Evolutionary conservation across 2,888 invertebrate species (phyloP).

Genomic region (Steromphala cineraria): DNA sequence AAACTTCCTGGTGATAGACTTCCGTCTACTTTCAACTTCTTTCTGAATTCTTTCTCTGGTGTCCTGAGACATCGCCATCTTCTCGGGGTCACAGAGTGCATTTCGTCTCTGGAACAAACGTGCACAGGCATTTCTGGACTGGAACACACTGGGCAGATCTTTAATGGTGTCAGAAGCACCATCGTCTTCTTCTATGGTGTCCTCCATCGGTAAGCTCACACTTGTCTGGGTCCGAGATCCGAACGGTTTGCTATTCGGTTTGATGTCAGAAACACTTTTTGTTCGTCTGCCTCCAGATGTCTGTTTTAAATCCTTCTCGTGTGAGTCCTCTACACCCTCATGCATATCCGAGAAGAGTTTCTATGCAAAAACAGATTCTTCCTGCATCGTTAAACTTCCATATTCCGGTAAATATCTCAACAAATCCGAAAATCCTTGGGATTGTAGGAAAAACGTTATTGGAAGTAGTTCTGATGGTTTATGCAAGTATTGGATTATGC

Average conservation of each 20-base stretch:
- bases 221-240: neutral
- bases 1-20: conserved; percentile 42
- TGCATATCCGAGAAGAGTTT: too few species aligned
- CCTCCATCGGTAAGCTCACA: neutral
- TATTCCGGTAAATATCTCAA: too few species aligned
- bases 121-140: neutral
- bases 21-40: conserved; percentile 45
- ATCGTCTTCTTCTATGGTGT: neutral
- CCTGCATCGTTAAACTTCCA: too few species aligned
- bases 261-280: neutral
- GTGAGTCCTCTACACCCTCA: neutral
- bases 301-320: neutral
- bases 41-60: conserved; percentile 49
- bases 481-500: too few species aligned
- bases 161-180: neutral
- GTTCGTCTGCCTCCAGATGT: neutral
- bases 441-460: too few species aligned
- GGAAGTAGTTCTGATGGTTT: too few species aligned
- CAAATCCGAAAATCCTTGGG: too few species aligned
- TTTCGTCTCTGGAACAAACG: conserved; percentile 35
- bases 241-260: too few species aligned
- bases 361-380: too few species aligned
- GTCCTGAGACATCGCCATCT: conserved; percentile 54
- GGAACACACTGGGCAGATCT: neutral
- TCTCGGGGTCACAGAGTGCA: conserved; percentile 53